Evolutionary conservation across 2,113 vertebrate genomes (phyloP).

Genomic region (Egretta garzetta): DNA sequence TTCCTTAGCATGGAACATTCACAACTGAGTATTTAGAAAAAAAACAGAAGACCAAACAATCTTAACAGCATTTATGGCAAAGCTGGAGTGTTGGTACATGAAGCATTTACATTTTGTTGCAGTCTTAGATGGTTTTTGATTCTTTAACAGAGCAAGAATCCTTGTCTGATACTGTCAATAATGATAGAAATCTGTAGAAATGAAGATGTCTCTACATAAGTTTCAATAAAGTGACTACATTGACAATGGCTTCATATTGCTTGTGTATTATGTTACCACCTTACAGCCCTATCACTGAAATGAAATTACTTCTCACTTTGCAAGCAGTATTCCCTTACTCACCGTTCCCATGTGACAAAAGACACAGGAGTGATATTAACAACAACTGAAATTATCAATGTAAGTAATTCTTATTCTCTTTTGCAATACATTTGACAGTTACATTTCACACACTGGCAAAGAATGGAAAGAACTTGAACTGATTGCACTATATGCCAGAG

Average conservation of each 20-base stretch:
- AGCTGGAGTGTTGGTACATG: not conserved
- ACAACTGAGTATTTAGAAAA: not conserved
- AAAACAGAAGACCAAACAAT: not conserved
- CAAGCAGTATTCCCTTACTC: not conserved
- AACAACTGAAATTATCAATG: not conserved
- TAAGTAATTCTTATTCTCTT: not conserved
- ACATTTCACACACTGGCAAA: not conserved
- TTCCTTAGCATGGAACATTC: not conserved
- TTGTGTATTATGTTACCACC: rapidly evolving
- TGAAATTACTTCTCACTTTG: not conserved
- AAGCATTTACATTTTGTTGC: not conserved
- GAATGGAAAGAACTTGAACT: not conserved
- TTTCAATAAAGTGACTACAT: not conserved
- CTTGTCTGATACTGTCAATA: not conserved
- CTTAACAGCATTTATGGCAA: not conserved
- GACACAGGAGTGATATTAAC: not conserved
- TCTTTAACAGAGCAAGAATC: not conserved
- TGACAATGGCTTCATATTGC: not conserved
- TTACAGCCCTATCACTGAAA: not conserved
- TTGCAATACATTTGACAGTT: not conserved
- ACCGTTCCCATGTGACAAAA: not conserved
- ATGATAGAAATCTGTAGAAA: not conserved
- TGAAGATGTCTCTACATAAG: rapidly evolving
- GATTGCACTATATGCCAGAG: not conserved
- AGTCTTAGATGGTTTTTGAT: not conserved